A percentile compares a stretch with the other conserved stretches of the same genome.
These are phyloP conservation scores for Bicyclus anynana DNA, from an alignment of 1,140 invertebrate species.

Conservation along the genomic window DNA sequence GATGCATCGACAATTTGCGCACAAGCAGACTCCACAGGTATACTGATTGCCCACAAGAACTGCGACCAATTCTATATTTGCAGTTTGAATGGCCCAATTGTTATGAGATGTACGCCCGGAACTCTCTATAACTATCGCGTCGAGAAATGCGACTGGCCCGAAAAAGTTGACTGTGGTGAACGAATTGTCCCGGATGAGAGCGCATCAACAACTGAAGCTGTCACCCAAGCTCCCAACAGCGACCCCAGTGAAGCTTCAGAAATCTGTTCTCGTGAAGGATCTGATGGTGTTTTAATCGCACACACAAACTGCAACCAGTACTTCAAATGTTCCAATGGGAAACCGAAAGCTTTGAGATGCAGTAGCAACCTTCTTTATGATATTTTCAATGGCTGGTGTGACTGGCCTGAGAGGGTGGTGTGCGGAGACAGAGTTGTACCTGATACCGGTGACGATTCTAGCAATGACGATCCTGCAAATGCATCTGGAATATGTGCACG, in stretches of 20 bases:
- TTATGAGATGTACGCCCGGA: slow-evolving; percentile 61
- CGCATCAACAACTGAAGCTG: not conserved
- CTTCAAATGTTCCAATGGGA: not conserved
- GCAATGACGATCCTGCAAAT: slow-evolving; percentile 33
- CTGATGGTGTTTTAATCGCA: not conserved
- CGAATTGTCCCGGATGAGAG: slow-evolving; percentile 10
- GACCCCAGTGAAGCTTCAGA: not conserved
- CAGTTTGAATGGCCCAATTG: slow-evolving; percentile 25
- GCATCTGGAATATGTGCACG: slow-evolving; percentile 41
- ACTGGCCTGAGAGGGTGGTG: not conserved
- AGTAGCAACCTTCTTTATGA: not conserved
- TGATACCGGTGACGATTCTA: not conserved
- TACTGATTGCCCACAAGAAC: slow-evolving; percentile 32
- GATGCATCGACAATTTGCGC: slow-evolving; percentile 36
- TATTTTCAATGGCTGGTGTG: not conserved
- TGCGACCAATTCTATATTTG: slow-evolving; percentile 40
- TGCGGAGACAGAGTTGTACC: not conserved
- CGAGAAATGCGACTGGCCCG: slow-evolving; percentile 70
- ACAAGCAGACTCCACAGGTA: slow-evolving; percentile 22
- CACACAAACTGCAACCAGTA: not conserved
- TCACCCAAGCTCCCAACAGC: not conserved
- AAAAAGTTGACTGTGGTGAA: slow-evolving; percentile 21
- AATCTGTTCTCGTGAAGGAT: not conserved
- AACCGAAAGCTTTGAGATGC: not conserved
- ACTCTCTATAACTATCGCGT: slow-evolving; percentile 77